These are phyloP conservation scores for Drosophila teissieri DNA, from an alignment of 1,140 invertebrate species.

Conservation along the genomic window DNA sequence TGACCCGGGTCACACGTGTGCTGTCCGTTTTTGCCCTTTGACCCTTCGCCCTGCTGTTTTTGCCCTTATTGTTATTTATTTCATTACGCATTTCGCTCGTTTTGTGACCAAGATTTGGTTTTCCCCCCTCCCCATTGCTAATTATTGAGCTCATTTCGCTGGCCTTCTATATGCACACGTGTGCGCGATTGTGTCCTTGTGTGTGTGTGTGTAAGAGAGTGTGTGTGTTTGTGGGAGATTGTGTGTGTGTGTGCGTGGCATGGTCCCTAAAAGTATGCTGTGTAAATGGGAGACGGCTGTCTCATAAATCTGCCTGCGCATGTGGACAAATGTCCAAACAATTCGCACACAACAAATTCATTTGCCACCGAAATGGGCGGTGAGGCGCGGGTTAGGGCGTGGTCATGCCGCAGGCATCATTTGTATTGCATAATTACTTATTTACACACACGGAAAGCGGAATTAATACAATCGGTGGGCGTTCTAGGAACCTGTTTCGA, in stretches of 20 bases:
- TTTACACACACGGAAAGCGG: constrained; percentile 33
- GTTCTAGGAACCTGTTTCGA: not conserved
- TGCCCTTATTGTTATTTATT: constrained; percentile 59
- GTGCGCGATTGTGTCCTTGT: constrained; percentile 3
- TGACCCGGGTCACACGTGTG: constrained; percentile 34
- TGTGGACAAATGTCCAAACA: constrained; percentile 34
- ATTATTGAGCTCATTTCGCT: constrained; percentile 67
- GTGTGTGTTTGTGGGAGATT: constrained; percentile 11
- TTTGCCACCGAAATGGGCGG: constrained; percentile 14
- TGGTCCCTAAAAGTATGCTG: constrained; percentile 15
- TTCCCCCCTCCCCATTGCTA: constrained; percentile 34
- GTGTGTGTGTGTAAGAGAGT: not conserved
- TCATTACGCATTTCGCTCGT: constrained; percentile 48
- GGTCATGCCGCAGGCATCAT: constrained; percentile 38
- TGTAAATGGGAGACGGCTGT: constrained; percentile 6
- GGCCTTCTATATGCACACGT: constrained; percentile 55
- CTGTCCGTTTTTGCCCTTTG: constrained; percentile 4
- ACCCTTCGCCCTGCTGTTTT: not conserved
- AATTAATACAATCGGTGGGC: not conserved
- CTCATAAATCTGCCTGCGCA: constrained; percentile 49
- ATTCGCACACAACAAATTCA: constrained; percentile 22
- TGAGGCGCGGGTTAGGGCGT: constrained; percentile 16
- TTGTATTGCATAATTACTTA: constrained; percentile 57
- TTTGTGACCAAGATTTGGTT: constrained; percentile 36
- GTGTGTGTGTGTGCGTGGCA: constrained; percentile 1